Evolutionary conservation across 2,888 invertebrate genomes (phyloP).

Genomic region (Luperina testacea): DNA sequence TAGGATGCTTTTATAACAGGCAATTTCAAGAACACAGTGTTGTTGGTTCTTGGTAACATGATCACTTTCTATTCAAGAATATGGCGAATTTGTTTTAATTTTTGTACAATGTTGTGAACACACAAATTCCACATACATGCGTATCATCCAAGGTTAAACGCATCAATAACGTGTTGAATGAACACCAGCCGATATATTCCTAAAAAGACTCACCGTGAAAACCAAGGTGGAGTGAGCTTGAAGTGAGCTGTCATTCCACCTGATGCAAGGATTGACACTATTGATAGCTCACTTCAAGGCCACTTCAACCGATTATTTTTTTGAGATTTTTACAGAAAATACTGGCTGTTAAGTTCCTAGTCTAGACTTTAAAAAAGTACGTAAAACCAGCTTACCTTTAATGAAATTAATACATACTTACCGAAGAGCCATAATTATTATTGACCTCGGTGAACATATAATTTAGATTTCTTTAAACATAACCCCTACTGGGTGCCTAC

Average conservation of each 20-base stretch:
- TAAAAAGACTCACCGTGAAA: too few species aligned
- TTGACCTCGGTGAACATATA: conserved; percentile 29
- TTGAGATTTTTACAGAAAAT: too few species aligned
- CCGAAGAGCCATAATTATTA: conserved; percentile 1
- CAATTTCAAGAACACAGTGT: background rate
- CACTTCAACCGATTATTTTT: too few species aligned
- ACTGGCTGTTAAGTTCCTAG: background rate
- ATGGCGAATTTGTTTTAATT: background rate
- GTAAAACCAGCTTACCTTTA: conserved; percentile 8
- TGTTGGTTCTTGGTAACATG: background rate
- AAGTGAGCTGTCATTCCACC: too few species aligned
- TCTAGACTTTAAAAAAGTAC: background rate
- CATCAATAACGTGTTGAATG: conserved; percentile 1
- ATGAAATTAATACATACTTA: conserved; percentile 6
- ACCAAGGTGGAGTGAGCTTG: too few species aligned
- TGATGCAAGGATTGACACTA: too few species aligned
- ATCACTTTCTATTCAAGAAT: background rate
- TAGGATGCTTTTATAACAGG: background rate
- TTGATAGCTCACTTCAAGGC: too few species aligned
- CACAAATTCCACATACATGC: background rate
- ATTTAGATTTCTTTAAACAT: conserved; percentile 21
- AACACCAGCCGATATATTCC: background rate
- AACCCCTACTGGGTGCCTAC: conserved; percentile 11
- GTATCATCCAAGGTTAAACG: background rate
- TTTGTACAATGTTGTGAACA: background rate